These are phyloP conservation scores for Melopsittacus undulatus DNA, from an alignment of 2,797 vertebrate species.

Conservation along the genomic window DNA sequence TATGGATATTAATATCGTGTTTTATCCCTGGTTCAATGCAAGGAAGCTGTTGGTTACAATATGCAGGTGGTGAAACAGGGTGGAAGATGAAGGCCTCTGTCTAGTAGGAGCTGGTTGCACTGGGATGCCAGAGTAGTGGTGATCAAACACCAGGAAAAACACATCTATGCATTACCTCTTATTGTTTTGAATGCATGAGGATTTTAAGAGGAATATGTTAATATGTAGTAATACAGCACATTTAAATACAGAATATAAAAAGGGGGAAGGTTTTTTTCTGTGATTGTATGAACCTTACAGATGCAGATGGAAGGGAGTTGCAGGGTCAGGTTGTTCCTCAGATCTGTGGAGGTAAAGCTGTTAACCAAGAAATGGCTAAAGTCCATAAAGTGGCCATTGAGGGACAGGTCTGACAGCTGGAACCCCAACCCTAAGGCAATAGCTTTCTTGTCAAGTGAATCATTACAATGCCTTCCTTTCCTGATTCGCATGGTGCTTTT, in stretches of 20 bases:
- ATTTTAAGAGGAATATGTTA: neutral
- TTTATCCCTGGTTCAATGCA: neutral
- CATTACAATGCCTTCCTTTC: neutral
- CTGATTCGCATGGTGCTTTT: neutral
- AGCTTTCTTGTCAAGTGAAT: neutral
- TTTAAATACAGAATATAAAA: neutral
- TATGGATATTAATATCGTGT: neutral
- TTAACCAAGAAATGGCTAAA: neutral
- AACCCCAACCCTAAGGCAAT: neutral
- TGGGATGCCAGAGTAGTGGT: accelerated
- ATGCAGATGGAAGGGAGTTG: neutral
- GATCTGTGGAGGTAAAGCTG: neutral
- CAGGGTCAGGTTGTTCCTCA: neutral
- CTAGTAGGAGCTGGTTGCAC: neutral
- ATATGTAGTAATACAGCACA: neutral
- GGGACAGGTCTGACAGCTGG: neutral
- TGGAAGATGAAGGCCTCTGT: neutral
- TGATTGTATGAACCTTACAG: neutral
- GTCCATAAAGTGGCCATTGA: neutral
- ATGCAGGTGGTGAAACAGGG: neutral
- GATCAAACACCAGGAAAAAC: neutral
- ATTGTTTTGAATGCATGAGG: neutral
- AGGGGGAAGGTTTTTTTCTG: neutral
- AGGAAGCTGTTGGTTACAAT: neutral
- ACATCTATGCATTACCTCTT: neutral